phyloP scores from a whole-genome alignment of 2,113 vertebrate species.

The Semnopithecus entellus region DNA sequence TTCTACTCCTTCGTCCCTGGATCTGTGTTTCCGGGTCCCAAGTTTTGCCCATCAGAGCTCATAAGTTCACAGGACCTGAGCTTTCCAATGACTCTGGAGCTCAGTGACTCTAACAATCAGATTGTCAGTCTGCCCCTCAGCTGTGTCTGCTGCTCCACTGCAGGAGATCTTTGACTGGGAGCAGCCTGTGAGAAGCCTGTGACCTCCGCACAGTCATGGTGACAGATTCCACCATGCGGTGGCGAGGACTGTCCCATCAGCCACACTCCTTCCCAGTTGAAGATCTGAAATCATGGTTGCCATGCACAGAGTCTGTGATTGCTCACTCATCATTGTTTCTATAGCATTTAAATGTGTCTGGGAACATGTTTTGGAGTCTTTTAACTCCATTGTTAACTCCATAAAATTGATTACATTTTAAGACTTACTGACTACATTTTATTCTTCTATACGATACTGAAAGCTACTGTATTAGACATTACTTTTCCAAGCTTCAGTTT shows the following conservation, averaged over 20 bases:
- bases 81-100: background rate
- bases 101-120: background rate
- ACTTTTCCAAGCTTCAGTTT: background rate
- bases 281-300: background rate
- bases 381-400: no score
- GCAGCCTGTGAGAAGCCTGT: background rate
- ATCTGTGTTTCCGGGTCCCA: background rate
- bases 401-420: background rate
- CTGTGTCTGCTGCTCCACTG: background rate
- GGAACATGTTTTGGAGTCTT: background rate
- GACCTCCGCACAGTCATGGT: fast-evolving
- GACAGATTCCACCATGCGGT: fast-evolving
- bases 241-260: background rate
- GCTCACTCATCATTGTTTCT: background rate
- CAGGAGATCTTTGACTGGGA: no score
- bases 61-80: background rate
- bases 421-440: background rate
- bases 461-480: no score
- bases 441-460: background rate
- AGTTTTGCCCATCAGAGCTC: background rate
- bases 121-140: background rate
- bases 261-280: background rate
- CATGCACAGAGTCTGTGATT: background rate
- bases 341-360: no score
- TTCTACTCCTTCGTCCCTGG: background rate